Evolutionary conservation across 2,113 vertebrate species (phyloP).

Genomic region (Bambusicola thoracicus): DNA sequence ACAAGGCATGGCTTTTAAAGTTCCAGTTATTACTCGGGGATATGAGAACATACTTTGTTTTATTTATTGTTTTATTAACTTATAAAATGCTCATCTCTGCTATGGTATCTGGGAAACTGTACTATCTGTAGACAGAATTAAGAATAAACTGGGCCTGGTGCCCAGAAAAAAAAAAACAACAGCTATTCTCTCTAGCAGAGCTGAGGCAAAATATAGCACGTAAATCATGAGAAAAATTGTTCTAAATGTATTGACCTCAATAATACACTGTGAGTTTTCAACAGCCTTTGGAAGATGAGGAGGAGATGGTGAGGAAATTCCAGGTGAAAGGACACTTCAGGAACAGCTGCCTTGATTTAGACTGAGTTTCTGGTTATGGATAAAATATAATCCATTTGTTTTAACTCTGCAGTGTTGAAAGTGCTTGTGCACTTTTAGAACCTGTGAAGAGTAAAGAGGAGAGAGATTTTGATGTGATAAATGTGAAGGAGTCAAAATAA

Average conservation of each 20-base stretch:
- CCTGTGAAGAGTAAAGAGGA: background rate
- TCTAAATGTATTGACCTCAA: conserved; percentile 1
- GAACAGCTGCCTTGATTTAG: background rate
- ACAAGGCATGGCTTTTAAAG: conserved; percentile 25
- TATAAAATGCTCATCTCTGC: conserved; percentile 60
- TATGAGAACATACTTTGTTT: conserved; percentile 59
- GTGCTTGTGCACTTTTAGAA: background rate
- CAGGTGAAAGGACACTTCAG: background rate
- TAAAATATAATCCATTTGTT: background rate
- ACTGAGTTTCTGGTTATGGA: background rate
- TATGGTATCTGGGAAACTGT: conserved; percentile 64
- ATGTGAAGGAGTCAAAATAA: background rate
- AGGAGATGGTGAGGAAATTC: background rate
- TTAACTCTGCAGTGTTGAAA: background rate
- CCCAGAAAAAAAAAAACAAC: conserved; percentile 64
- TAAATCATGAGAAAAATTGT: conserved; percentile 47
- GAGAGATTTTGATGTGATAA: background rate
- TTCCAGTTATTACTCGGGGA: conserved; percentile 17
- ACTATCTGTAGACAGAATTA: conserved; percentile 63
- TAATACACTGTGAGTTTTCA: background rate
- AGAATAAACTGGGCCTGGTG: conserved; percentile 55
- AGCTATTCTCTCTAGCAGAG: conserved; percentile 20
- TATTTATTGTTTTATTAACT: conserved; percentile 70
- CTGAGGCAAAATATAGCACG: conserved; percentile 44
- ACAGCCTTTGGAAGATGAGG: background rate